phyloP scores from a whole-genome alignment of 2,888 invertebrate species.

The Pyrgus malvae region DNA sequence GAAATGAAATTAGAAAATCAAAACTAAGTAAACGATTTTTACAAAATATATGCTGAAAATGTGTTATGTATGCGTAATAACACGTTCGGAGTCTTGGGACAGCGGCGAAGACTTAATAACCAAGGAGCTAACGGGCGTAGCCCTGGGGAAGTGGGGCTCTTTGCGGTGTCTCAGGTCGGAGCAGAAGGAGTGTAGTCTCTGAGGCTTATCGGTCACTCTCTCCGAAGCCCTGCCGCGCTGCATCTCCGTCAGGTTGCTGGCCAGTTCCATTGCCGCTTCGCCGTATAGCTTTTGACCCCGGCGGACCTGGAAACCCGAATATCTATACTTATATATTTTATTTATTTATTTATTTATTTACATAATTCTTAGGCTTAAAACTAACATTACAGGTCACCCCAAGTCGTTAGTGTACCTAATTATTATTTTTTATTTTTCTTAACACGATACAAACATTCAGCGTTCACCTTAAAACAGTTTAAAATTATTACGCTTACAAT shows the following conservation, averaged over 20 bases:
- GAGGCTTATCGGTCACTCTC: slow-evolving; percentile 57
- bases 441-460: too few species aligned
- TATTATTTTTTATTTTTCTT: too few species aligned
- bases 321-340: too few species aligned
- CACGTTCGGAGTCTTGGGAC: slow-evolving; percentile 34
- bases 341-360: too few species aligned
- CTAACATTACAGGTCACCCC: too few species aligned
- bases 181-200: slow-evolving; percentile 39
- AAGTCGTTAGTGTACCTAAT: too few species aligned
- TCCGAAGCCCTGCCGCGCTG: slow-evolving; percentile 52
- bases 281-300: slow-evolving; percentile 63
- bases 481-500: too few species aligned
- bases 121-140: slow-evolving; percentile 46
- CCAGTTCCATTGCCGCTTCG: slow-evolving; percentile 64
- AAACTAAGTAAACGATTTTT: too few species aligned
- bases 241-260: slow-evolving; percentile 58
- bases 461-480: too few species aligned
- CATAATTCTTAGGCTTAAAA: too few species aligned
- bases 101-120: slow-evolving; percentile 48
- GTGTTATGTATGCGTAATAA: background rate
- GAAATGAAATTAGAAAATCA: too few species aligned
- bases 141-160: slow-evolving; percentile 53
- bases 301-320: slow-evolving; percentile 60
- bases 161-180: slow-evolving; percentile 54
- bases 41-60: too few species aligned